Conservation (phyloP, 2,797 vertebrate species). For the Lagocephalus sceleratus region DNA sequence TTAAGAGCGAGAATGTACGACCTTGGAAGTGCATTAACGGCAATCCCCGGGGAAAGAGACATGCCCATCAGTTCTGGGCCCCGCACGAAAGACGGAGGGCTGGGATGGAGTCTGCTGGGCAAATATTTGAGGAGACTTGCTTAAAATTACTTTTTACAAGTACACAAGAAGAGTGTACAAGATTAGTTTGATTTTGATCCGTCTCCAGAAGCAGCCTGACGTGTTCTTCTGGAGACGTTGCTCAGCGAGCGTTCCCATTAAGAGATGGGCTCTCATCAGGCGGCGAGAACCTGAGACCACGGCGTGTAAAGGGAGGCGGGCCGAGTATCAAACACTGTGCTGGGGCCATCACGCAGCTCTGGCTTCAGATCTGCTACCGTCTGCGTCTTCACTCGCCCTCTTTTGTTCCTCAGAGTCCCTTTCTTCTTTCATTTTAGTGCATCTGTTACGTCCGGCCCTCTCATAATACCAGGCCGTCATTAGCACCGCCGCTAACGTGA, state of each 20-base stretch:
- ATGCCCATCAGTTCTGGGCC: conserved; percentile 41
- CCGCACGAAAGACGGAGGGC: conserved; percentile 23
- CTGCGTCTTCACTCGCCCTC: conserved; percentile 15
- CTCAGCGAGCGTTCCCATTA: conserved; percentile 36
- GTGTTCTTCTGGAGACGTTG: not conserved
- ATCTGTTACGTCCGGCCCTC: conserved; percentile 43
- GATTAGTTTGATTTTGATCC: too few species aligned
- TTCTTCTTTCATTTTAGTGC: conserved; percentile 21
- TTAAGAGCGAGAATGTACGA: conserved; percentile 43
- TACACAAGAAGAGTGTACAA: not conserved
- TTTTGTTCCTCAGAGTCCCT: conserved; percentile 18
- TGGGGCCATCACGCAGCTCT: conserved; percentile 31
- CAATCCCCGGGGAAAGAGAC: conserved; percentile 33
- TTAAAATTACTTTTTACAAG: conserved; percentile 29
- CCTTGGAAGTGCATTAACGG: conserved; percentile 67
- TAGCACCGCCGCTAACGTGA: conserved; percentile 25
- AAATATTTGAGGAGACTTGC: conserved; percentile 15
- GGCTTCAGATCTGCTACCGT: conserved; percentile 28
- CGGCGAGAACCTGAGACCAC: conserved; percentile 37
- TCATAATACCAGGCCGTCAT: conserved; percentile 42
- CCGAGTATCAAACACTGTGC: conserved; percentile 29
- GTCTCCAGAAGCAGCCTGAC: too few species aligned
- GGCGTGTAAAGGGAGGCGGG: conserved; percentile 26
- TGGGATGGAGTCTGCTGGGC: conserved; percentile 8
- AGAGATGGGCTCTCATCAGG: conserved; percentile 12